phyloP scores from a whole-genome alignment of 2,113 vertebrate species.

The Clarias batrachus region DNA sequence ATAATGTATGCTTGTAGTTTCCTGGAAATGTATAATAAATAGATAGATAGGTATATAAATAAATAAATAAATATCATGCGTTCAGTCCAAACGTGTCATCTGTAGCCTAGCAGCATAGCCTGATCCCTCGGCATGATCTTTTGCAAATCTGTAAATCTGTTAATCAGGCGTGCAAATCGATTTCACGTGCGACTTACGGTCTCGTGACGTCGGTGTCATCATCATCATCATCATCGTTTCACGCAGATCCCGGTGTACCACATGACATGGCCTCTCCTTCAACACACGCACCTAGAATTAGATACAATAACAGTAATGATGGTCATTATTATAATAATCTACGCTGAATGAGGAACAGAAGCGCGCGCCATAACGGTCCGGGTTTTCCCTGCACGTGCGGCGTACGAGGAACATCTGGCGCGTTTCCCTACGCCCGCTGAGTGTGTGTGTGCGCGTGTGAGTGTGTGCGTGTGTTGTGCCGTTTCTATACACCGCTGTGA shows the following conservation, averaged over 20 bases:
- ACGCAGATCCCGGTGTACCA: slow-evolving; percentile 7
- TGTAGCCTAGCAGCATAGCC: neutral
- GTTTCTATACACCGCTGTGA: slow-evolving; percentile 9
- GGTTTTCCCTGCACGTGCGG: slow-evolving; percentile 8
- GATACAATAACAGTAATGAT: no score
- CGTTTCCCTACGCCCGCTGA: neutral
- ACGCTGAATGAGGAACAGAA: neutral
- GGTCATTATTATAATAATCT: no score
- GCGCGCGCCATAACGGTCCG: neutral
- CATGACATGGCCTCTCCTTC: slow-evolving; percentile 8
- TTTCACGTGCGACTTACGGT: slow-evolving; percentile 27
- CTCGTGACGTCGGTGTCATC: slow-evolving; percentile 6
- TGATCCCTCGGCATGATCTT: neutral
- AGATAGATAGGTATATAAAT: neutral
- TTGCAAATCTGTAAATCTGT: neutral
- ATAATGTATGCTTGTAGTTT: neutral
- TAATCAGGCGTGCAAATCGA: slow-evolving; percentile 5
- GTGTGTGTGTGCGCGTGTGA: neutral
- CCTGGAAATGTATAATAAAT: neutral
- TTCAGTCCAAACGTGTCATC: neutral
- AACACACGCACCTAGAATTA: neutral
- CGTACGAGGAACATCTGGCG: slow-evolving; percentile 7
- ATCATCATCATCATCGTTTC: neutral
- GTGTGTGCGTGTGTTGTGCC: slow-evolving; percentile 5
- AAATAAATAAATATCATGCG: neutral